Evolutionary conservation across 2,888 invertebrate genomes (phyloP), one percentile per base, ranked within the genome.

Genomic region (Noctuana brunneofusca): DNA sequence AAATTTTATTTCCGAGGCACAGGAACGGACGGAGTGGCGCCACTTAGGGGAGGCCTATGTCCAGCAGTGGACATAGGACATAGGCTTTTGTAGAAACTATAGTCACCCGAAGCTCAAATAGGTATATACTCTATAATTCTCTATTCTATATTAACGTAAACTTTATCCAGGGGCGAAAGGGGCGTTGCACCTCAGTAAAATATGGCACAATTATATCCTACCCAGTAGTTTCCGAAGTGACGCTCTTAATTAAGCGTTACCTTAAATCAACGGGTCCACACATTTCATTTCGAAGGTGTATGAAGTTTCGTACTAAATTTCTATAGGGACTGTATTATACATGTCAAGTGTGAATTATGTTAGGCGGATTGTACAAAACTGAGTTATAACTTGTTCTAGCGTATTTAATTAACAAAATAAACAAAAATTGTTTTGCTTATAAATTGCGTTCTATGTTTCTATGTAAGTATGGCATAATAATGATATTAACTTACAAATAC

Each of bases 241-340:
- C 58, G 58, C 50, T 50, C 58, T 59, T 59, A 53, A 53, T 59
- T 59, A 59, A 59, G 43, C 59, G 52, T 59, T 59, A 59, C 59
- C 59, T 59, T 59, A 53, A 32, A 59, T 59, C 59, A 59, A 59
- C 58, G 52, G 58, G 27, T 56, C 52, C 52, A 57, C 58, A 58
- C 58, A 58, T 58, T 58, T 58, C 58, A 58, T 58, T 58, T 58
- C 43, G 58, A 52, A 58, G 58, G 58, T 58, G 43, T 58, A 58
- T 56, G 56, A 56, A 56, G 57, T 57, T 57, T 30, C 46, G 20
- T 32, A 48, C 48, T 57, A 48, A 58, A 58, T 58, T 58, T 58
- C 58, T 58, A 58, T 58, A 52, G 58, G 58, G 50, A 50, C 58
- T 52, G 52, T 58, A 52, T 58, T 41, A 30, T 52, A 58, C 58